These are phyloP conservation scores for Andrena chrysosceles DNA, from an alignment of 2,888 invertebrate genomes.

Conservation along the genomic window DNA sequence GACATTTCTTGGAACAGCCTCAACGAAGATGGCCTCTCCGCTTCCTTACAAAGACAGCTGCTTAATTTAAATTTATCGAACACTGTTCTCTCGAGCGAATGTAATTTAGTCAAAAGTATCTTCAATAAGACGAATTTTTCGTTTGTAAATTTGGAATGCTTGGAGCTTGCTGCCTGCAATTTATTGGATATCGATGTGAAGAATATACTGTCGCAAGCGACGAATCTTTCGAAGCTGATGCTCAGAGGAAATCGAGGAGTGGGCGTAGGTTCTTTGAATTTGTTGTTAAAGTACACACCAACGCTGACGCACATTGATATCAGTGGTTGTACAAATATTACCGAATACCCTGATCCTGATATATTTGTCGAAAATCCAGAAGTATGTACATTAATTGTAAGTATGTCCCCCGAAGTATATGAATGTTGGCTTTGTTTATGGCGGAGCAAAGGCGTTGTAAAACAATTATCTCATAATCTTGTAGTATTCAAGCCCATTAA, in stretches of 20 bases:
- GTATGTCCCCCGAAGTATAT: slow-evolving; percentile 73
- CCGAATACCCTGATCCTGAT: slow-evolving; percentile 68
- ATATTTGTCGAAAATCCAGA: slow-evolving; percentile 74
- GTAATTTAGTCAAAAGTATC: slow-evolving; percentile 47
- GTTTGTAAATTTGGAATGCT: slow-evolving; percentile 74
- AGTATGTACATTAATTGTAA: slow-evolving; percentile 76
- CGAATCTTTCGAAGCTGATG: slow-evolving; percentile 76
- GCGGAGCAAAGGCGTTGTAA: slow-evolving; percentile 72
- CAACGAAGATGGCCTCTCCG: slow-evolving; percentile 65
- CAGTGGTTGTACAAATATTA: slow-evolving; percentile 76
- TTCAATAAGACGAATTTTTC: slow-evolving; percentile 65
- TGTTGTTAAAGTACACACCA: slow-evolving; percentile 75
- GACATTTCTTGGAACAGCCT: slow-evolving; percentile 81
- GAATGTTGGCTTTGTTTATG: slow-evolving; percentile 78
- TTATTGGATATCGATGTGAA: slow-evolving; percentile 77
- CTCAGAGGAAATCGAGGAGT: slow-evolving; percentile 77
- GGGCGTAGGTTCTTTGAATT: slow-evolving; percentile 70
- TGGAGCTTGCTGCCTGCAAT: slow-evolving; percentile 79
- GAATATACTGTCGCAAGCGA: slow-evolving; percentile 73
- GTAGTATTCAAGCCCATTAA: slow-evolving; percentile 75
- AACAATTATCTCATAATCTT: slow-evolving; percentile 75
- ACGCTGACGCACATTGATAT: slow-evolving; percentile 77
- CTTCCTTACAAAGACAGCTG: slow-evolving; percentile 76
- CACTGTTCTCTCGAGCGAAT: slow-evolving; percentile 54
- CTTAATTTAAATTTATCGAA: slow-evolving; percentile 79